Evolutionary conservation across 2,113 vertebrate species (phyloP).

Genomic region (Hemibagrus wyckioides): DNA sequence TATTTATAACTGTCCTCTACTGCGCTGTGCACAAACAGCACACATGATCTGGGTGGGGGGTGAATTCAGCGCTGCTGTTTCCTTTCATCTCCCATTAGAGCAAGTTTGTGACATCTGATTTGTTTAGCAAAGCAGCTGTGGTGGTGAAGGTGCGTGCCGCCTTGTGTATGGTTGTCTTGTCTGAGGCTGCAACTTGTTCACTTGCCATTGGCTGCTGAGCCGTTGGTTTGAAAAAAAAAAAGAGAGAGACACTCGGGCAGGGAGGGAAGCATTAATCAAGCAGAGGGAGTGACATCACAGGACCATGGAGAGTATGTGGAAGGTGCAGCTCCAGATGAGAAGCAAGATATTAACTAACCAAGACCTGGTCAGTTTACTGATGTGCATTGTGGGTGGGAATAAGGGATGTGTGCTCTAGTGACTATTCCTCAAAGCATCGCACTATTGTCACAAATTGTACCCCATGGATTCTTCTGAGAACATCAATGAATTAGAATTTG

Average conservation of each 20-base stretch:
- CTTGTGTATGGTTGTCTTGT: slow-evolving; percentile 64
- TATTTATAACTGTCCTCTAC: slow-evolving; percentile 5
- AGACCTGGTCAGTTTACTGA: slow-evolving; percentile 11
- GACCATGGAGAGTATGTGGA: slow-evolving; percentile 46
- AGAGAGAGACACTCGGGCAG: slow-evolving; percentile 2
- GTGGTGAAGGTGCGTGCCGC: slow-evolving; percentile 59
- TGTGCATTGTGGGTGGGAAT: neutral
- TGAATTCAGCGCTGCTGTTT: slow-evolving; percentile 37
- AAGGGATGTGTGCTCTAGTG: neutral
- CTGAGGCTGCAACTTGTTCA: slow-evolving; percentile 64
- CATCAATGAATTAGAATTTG: neutral
- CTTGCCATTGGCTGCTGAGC: slow-evolving; percentile 67
- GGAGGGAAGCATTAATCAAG: slow-evolving; percentile 60
- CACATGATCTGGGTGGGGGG: neutral
- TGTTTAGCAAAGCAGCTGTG: slow-evolving; percentile 66
- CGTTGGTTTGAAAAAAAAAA: slow-evolving; percentile 8
- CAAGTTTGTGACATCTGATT: slow-evolving; percentile 54
- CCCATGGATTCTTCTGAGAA: neutral
- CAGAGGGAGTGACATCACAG: slow-evolving; percentile 49
- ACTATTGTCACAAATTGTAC: neutral
- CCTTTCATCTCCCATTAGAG: slow-evolving; percentile 43
- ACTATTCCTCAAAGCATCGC: neutral
- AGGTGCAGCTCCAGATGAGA: slow-evolving; percentile 22
- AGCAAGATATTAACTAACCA: neutral
- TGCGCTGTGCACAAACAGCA: neutral